Evolutionary conservation across 2,113 vertebrate genomes (phyloP).

Genomic region (Ariopsis seemanni): DNA sequence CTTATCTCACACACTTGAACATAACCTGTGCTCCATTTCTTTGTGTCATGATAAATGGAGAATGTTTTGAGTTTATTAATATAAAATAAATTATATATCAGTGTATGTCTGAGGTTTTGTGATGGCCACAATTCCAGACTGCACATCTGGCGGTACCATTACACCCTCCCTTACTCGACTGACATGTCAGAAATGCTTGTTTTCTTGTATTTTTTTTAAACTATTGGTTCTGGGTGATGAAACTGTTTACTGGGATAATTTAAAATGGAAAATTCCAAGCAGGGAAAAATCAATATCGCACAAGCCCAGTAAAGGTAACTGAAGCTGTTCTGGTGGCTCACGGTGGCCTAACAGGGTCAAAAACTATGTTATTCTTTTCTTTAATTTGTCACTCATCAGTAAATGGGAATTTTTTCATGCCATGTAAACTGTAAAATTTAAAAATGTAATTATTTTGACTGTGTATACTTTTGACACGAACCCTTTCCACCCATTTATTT

Average conservation of each 20-base stretch:
- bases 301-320: neutral
- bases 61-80: too few species aligned
- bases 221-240: too few species aligned
- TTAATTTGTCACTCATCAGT: neutral
- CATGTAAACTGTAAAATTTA: neutral
- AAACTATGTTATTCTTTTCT: neutral
- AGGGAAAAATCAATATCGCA: neutral
- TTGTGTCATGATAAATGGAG: too few species aligned
- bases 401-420: neutral
- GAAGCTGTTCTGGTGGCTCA: neutral
- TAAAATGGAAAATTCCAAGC: neutral
- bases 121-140: too few species aligned
- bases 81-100: too few species aligned
- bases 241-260: neutral
- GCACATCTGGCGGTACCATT: too few species aligned
- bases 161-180: too few species aligned
- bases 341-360: neutral
- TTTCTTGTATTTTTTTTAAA: too few species aligned
- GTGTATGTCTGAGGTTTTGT: too few species aligned
- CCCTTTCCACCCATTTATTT: neutral
- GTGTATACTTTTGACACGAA: neutral
- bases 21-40: too few species aligned
- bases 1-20: too few species aligned
- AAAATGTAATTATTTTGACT: neutral
- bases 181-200: too few species aligned